phyloP scores from a whole-genome alignment of 2,113 vertebrate species.

The Microtus pennsylvanicus region DNA sequence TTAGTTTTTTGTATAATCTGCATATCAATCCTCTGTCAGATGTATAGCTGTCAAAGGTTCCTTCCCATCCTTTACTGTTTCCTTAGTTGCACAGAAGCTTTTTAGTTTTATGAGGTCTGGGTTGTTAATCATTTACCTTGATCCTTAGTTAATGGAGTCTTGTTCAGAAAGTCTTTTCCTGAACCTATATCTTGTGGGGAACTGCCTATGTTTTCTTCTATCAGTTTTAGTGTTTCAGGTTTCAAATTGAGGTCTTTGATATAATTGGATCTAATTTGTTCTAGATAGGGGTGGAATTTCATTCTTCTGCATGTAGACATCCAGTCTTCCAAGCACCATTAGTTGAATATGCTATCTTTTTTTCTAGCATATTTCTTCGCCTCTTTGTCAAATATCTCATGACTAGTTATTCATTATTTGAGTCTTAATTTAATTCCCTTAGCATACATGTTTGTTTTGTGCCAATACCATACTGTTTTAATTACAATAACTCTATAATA shows the following conservation, averaged over 20 bases:
- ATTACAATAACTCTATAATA: background rate
- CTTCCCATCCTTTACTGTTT: background rate
- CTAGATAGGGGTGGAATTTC: background rate
- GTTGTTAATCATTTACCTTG: background rate
- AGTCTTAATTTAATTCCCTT: background rate
- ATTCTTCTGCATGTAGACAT: background rate
- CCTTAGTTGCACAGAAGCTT: background rate
- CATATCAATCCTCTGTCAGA: background rate
- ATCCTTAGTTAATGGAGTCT: background rate
- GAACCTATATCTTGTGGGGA: background rate
- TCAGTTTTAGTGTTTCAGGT: background rate
- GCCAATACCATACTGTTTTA: background rate
- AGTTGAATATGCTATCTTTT: background rate
- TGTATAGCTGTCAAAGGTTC: background rate
- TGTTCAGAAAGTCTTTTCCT: background rate
- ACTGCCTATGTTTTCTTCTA: background rate
- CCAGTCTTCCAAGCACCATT: background rate
- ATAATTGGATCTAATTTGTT: background rate
- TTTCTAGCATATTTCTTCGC: background rate
- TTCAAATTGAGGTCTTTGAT: background rate
- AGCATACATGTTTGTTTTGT: background rate
- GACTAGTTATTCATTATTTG: background rate
- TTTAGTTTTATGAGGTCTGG: background rate
- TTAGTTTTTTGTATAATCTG: background rate
- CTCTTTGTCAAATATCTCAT: background rate